Conservation (phyloP, 2,797 vertebrate genomes). For the Synaphobranchus kaupii region DNA sequence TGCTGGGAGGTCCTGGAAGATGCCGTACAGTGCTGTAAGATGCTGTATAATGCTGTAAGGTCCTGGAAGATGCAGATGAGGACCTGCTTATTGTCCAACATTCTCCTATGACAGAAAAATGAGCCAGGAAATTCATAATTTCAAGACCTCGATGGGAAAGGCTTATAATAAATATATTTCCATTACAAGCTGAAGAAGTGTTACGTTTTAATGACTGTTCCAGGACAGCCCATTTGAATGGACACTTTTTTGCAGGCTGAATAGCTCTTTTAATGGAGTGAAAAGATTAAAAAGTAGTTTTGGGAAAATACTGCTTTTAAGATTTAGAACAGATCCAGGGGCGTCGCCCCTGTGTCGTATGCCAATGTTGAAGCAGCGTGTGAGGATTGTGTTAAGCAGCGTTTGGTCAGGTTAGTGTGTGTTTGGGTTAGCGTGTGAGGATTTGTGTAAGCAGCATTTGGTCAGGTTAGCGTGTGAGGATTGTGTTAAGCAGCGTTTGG, state of each 20-base stretch:
- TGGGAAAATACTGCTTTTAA: background rate
- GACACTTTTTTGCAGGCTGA: background rate
- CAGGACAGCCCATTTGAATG: background rate
- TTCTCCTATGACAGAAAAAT: background rate
- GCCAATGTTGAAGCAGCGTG: background rate
- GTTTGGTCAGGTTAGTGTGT: background rate
- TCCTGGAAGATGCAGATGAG: background rate
- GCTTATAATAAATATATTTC: background rate
- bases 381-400: background rate
- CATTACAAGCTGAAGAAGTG: background rate
- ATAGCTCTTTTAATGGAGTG: background rate
- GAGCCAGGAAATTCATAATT: background rate
- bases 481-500: no score
- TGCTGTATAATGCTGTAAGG: no score
- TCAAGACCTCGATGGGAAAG: background rate
- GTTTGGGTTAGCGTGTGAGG: background rate
- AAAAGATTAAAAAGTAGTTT: background rate
- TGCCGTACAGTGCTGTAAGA: no score
- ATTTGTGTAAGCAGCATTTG: no score
- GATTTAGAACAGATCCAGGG: background rate
- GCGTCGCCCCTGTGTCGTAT: background rate
- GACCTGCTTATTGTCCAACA: background rate
- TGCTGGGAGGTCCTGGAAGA: no score
- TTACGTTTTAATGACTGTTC: background rate
- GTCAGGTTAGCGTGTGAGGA: background rate